Conservation (phyloP, 1,140 invertebrate genomes). For the Bradysia coprophila region DNA sequence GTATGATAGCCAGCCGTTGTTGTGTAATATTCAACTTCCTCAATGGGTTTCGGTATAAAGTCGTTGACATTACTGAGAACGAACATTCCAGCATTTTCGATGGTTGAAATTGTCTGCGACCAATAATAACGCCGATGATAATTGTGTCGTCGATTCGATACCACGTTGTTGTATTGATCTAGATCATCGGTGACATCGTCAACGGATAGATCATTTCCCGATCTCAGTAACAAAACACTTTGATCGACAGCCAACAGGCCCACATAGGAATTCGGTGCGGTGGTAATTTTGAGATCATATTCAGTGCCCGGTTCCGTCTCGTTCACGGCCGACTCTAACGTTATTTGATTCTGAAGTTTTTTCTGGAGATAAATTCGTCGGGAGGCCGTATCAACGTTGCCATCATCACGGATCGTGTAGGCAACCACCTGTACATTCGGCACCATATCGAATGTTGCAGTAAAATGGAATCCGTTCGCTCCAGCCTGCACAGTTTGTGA, state of each 20-base stretch:
- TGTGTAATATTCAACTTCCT: too few species aligned
- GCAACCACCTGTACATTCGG: conserved; percentile 60
- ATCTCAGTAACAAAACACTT: conserved; percentile 56
- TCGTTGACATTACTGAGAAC: background rate
- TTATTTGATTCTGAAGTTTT: conserved; percentile 48
- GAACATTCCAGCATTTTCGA: background rate
- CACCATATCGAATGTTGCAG: conserved; percentile 59
- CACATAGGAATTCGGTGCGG: conserved; percentile 70
- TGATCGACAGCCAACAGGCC: conserved; percentile 74
- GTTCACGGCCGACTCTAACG: background rate
- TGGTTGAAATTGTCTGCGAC: background rate
- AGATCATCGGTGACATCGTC: too few species aligned
- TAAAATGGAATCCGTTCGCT: conserved; percentile 30
- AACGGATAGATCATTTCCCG: background rate
- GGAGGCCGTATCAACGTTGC: conserved; percentile 64
- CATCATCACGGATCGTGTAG: conserved; percentile 47
- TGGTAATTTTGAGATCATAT: conserved; percentile 48
- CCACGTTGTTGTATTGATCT: background rate
- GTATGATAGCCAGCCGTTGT: background rate
- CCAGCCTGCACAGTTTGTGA: conserved; percentile 25
- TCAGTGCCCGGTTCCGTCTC: conserved; percentile 38
- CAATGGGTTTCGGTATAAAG: too few species aligned
- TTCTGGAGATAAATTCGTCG: conserved; percentile 56
- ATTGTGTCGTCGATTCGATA: background rate
- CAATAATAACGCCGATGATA: background rate